phyloP scores from a whole-genome alignment of 2,888 invertebrate species.

The Bombylius major region DNA sequence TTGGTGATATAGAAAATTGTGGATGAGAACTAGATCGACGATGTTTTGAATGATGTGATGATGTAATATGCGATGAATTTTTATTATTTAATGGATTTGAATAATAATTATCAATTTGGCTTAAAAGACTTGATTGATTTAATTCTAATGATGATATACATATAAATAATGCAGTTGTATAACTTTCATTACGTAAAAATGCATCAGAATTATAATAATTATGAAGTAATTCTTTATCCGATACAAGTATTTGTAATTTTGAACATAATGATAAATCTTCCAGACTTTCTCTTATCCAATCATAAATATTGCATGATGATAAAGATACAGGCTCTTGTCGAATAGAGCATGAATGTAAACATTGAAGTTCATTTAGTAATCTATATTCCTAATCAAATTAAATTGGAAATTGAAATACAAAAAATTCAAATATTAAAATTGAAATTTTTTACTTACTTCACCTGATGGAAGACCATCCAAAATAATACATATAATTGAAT shows the following conservation, averaged over 20 bases:
- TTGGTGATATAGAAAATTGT: slow-evolving; percentile 38
- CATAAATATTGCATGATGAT: not conserved
- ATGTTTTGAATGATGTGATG: slow-evolving; percentile 23
- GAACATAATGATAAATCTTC: slow-evolving; percentile 27
- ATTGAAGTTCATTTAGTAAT: slow-evolving; percentile 11
- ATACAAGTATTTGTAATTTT: slow-evolving; percentile 45
- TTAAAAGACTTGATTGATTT: slow-evolving; percentile 46
- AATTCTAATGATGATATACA: slow-evolving; percentile 51
- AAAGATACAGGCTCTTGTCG: not conserved
- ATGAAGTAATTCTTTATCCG: slow-evolving; percentile 47
- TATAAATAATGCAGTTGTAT: slow-evolving; percentile 47
- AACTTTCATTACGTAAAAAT: slow-evolving; percentile 45
- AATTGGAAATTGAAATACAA: not conserved
- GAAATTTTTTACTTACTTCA: slow-evolving; percentile 7
- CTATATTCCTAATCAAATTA: slow-evolving; percentile 8
- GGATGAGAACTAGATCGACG: slow-evolving; percentile 43
- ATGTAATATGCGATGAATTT: not conserved
- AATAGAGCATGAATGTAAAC: slow-evolving; percentile 4
- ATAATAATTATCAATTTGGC: slow-evolving; percentile 47
- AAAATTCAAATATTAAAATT: not conserved
- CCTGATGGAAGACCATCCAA: slow-evolving; percentile 12
- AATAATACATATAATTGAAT: slow-evolving; percentile 13
- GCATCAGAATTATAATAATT: slow-evolving; percentile 45
- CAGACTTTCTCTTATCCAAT: slow-evolving; percentile 24
- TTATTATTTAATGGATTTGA: slow-evolving; percentile 20